These are phyloP conservation scores for Chlorops oryzae DNA, from an alignment of 1,140 invertebrate genomes.

Conservation along the genomic window DNA sequence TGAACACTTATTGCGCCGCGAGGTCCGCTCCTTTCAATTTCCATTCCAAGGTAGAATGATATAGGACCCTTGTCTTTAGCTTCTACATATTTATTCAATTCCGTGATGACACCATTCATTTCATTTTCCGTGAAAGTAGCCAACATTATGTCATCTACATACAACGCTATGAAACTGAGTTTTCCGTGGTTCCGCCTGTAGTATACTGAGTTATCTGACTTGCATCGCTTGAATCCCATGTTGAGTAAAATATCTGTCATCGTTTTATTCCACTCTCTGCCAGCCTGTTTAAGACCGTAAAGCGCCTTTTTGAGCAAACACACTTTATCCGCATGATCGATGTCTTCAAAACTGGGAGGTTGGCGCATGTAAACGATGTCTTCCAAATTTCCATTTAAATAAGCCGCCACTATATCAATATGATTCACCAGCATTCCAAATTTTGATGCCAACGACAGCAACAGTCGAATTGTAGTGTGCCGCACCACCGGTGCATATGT, in stretches of 20 bases:
- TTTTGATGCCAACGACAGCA: conserved; percentile 9
- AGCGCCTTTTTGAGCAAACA: conserved; percentile 32
- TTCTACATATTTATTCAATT: conserved; percentile 4
- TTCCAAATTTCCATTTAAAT: conserved; percentile 35
- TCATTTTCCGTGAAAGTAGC: background rate
- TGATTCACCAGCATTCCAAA: conserved; percentile 27
- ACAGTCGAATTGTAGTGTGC: conserved; percentile 7
- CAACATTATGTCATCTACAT: background rate
- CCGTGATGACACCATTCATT: background rate
- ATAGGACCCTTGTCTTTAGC: conserved; percentile 1
- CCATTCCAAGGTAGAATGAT: conserved; percentile 5
- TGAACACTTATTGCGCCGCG: background rate
- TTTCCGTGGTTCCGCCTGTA: background rate
- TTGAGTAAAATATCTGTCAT: conserved; percentile 16
- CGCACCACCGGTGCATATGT: conserved; percentile 36
- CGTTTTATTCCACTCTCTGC: conserved; percentile 30
- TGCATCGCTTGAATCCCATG: conserved; percentile 10
- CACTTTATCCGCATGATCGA: conserved; percentile 15
- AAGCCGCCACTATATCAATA: conserved; percentile 40
- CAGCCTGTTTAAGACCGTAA: conserved; percentile 40
- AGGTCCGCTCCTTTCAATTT: background rate
- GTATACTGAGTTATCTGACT: conserved; percentile 17
- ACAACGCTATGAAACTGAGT: background rate
- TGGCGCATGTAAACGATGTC: conserved; percentile 47
- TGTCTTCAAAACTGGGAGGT: conserved; percentile 36